Base-by-base conservation (phyloP, 2,888 invertebrate species). In the Hydropsyche betteni region DNA sequence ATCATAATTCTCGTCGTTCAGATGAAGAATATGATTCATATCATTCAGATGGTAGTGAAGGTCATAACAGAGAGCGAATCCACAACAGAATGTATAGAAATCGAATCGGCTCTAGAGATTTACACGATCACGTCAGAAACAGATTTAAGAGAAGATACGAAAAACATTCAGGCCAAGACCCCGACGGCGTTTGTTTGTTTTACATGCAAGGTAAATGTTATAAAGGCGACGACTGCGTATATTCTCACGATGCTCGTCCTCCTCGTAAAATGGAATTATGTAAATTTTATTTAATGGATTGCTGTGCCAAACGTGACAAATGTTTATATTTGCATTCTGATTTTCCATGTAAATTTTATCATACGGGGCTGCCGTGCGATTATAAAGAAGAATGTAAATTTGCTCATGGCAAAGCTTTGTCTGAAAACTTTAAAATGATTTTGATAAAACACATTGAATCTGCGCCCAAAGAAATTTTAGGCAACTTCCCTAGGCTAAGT, bases 331-430 rank as follows among this genome's bases (percentile, higher is more conserved):
- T 98, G 94, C 98, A 98, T 86, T 91, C 94, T 81, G 97, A 98
- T 84, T 98, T 97, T 84, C 98, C 98, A 16, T 98, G 98, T 87
- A 98, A 98, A 88, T 98, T 94, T 87, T 97, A 93, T 85, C 98
- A 99, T 84, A 94, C 97, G 73, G 97, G 97, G 79, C 89, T 94
- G 84, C 92, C 93, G 74, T 98, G 98, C 84, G 90, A 90, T 80
- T 90, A 89, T 70, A 91, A 91, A 82, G 93, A 93, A n/a, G 92
- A 93, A 78, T 99, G 98, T 86, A 96, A 97, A 85, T 98, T 98
- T 85, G 95, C 96, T 38, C 98, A 99, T 84, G 92, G 92, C 24
- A 92, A 92, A 81, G 94, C 95, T 0, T 87, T 98, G n/a, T 91
- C 90, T 73, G 96, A 97, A 79, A 91, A 91, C 82, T 89, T 93